Evolutionary conservation across 35 echinoderm and acorn worm genomes (phyloP), one percentile per base, ranked within the genome.

Genomic region (Acanthaster planci): DNA sequence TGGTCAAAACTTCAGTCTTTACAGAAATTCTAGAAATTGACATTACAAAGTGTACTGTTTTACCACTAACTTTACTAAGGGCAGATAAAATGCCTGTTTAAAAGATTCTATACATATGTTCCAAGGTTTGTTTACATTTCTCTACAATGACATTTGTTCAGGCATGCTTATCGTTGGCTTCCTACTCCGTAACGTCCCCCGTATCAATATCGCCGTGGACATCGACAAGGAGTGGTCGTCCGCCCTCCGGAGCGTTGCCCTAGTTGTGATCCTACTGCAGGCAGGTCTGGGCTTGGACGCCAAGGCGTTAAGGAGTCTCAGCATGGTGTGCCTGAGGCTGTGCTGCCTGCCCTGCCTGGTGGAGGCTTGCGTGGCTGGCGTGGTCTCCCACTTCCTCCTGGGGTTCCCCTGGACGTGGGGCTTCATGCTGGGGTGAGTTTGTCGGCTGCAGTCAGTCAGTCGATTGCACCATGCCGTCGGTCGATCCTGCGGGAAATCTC

Each of bases 141-240:
- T 12, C 42, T 12, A 47, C 12, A 12, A 12, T 47, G 42, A 47
- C 42, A 47, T 47, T 47, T 47, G 12, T 47, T 32, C 80, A 89
- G 95, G 95, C 51, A 97, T 97, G 95, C 77, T 97, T 16, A 86
- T 93, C 19, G 88, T 90, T 29, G 95, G 95, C 55, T 93, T 97
- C 51, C 16, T 89, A 27, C 86, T 97, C n/a, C 84, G 88, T 1
- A 97, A 97, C 67, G 79, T 97, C 72, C 95, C 91, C n/a, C 77
- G n/a, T 15, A 89, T 97, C 60, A 85, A 89, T 26, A 39, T 97
- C 34, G 95, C 95, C 19, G 68, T 60, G 15, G 88, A 97, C 64
- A 97, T 97, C 26, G n/a, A 88, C 42, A 84, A 84, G 16, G 38
- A 54, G 50, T 93, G 91, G 91, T 97, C 95, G 21, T 81, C 91